Conservation (phyloP, 2,888 invertebrate species). For the Heteropelma amictum region DNA sequence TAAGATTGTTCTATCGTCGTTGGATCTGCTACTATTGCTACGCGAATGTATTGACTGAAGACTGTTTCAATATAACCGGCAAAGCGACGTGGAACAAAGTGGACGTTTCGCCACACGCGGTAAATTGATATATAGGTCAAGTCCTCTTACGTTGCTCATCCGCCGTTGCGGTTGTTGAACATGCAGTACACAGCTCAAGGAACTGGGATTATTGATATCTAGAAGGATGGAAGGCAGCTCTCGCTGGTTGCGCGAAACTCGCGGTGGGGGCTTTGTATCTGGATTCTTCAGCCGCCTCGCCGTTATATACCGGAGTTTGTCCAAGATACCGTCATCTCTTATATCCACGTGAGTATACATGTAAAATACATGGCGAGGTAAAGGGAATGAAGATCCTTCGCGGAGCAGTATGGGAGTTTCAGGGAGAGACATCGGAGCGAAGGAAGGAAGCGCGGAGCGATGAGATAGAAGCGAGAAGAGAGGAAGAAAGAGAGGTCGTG, state of each 20-base stretch:
- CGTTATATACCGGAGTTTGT: not conserved
- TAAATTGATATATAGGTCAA: too few relatives aligned
- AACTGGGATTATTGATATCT: constrained; percentile 40
- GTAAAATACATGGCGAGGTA: not conserved
- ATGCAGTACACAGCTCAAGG: not conserved
- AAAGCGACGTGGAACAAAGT: too few relatives aligned
- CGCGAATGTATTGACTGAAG: too few relatives aligned
- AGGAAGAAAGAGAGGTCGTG: constrained; percentile 39
- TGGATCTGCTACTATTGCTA: too few relatives aligned
- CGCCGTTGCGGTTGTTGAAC: not conserved
- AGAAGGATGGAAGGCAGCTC: constrained; percentile 20
- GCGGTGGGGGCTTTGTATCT: not conserved
- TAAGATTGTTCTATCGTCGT: too few relatives aligned
- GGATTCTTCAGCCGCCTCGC: not conserved
- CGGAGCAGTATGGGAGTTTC: constrained; percentile 3
- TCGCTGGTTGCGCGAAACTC: not conserved
- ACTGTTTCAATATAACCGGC: too few relatives aligned
- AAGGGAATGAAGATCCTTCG: not conserved
- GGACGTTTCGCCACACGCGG: too few relatives aligned
- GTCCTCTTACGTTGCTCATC: not conserved
- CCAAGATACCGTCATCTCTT: constrained; percentile 7
- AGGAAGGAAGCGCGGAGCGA: constrained; percentile 32
- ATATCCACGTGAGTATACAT: not conserved
- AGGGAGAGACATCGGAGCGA: constrained; percentile 34
- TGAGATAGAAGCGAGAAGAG: constrained; percentile 39